These are phyloP conservation scores for Heteractis magnifica DNA, from an alignment of 92 coral and sea anemone species.

Conservation along the genomic window DNA sequence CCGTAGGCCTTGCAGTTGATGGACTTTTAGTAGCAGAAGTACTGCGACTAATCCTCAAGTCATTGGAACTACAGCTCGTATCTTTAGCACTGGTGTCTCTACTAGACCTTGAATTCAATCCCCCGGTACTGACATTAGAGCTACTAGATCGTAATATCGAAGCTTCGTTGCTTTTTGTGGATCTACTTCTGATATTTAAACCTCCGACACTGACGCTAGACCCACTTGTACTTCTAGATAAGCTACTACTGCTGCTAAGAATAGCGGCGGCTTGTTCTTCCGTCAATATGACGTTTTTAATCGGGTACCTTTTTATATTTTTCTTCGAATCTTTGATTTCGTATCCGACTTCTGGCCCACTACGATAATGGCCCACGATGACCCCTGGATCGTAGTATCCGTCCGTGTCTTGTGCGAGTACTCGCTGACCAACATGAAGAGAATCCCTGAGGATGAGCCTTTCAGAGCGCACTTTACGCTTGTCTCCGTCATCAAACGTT, in stretches of 20 bases:
- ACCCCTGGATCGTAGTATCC: constrained; percentile 75
- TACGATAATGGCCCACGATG: constrained; percentile 73
- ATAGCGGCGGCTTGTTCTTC: constrained; percentile 74
- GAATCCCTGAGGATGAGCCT: constrained; percentile 66
- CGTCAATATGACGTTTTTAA: constrained; percentile 57
- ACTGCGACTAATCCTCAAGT: background rate
- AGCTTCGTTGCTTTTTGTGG: constrained; percentile 18
- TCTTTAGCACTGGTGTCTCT: constrained; percentile 62
- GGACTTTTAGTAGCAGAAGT: background rate
- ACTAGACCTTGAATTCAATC: constrained; percentile 26
- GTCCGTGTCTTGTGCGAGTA: constrained; percentile 78
- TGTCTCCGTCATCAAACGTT: constrained; percentile 89
- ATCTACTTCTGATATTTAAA: constrained; percentile 23
- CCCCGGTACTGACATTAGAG: background rate
- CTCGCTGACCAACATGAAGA: constrained; percentile 74
- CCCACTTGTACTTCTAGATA: constrained; percentile 30
- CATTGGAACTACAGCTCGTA: constrained; percentile 47
- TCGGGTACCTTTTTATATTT: constrained; percentile 56
- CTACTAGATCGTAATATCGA: constrained; percentile 6
- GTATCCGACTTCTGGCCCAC: constrained; percentile 67
- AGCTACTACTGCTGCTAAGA: constrained; percentile 51
- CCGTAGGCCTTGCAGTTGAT: background rate
- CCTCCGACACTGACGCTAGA: constrained; percentile 41
- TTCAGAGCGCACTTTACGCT: constrained; percentile 58
- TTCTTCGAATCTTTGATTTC: constrained; percentile 60